These are phyloP conservation scores for Aythya baeri DNA, from an alignment of 2,113 vertebrate genomes.

Conservation along the genomic window DNA sequence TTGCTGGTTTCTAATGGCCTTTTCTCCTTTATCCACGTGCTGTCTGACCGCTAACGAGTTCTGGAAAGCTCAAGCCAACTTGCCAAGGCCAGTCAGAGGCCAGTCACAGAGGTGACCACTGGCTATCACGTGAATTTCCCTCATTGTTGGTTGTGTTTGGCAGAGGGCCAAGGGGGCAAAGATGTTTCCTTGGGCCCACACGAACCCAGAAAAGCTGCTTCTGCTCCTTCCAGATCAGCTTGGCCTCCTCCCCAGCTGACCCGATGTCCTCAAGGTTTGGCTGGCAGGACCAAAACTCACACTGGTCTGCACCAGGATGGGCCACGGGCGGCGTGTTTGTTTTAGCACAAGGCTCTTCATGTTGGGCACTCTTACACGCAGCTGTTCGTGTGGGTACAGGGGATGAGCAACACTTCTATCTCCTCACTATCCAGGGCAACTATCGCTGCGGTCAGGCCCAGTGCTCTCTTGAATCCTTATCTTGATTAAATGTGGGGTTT, in stretches of 20 bases:
- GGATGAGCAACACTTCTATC: neutral
- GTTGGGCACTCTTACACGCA: neutral
- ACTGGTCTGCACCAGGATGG: neutral
- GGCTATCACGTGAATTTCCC: neutral
- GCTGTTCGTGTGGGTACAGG: neutral
- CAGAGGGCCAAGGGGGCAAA: neutral
- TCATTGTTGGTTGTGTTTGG: neutral
- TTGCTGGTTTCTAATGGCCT: neutral
- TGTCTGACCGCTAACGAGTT: neutral
- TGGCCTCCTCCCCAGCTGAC: neutral
- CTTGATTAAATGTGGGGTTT: neutral
- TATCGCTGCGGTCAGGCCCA: neutral
- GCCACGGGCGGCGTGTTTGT: neutral
- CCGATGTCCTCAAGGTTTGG: neutral
- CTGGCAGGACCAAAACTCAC: neutral
- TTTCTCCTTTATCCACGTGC: neutral
- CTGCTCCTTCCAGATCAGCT: neutral
- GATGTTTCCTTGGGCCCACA: neutral
- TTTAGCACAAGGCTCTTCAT: neutral
- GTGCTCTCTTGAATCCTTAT: neutral
- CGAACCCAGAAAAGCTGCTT: neutral
- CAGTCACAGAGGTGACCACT: neutral
- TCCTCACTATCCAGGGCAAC: neutral
- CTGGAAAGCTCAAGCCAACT: neutral
- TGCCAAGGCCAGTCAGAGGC: neutral